phyloP scores from a whole-genome alignment of 2,113 vertebrate species.

The Protobothrops flavoviridis region DNA sequence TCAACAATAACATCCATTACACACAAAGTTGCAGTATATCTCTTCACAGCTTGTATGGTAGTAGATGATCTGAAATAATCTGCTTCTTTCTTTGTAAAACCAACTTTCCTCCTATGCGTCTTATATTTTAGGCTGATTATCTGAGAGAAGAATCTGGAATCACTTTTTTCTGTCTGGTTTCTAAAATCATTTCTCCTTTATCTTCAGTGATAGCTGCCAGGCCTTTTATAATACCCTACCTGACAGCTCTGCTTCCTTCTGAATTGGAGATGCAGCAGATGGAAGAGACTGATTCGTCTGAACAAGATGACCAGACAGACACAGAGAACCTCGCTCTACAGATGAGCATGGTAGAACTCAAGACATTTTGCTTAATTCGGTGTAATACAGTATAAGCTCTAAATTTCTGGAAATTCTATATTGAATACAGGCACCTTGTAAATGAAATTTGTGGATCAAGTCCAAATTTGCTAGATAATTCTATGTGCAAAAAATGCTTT shows the following conservation, averaged over 20 bases:
- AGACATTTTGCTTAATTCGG: background rate
- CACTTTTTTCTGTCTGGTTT: background rate
- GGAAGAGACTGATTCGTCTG: conserved; percentile 96
- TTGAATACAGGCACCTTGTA: background rate
- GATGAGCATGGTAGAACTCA: conserved; percentile 70
- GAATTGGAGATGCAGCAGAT: conserved; percentile 94
- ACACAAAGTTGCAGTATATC: background rate
- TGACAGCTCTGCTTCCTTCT: conserved; percentile 92
- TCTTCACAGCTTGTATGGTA: background rate
- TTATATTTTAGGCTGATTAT: background rate
- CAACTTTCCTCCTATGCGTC: fast-evolving
- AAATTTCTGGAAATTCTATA: background rate
- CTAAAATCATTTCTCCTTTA: conserved; percentile 5
- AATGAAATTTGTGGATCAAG: background rate
- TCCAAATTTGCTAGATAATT: background rate
- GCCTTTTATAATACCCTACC: conserved; percentile 87
- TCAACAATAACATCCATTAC: background rate
- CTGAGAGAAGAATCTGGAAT: background rate
- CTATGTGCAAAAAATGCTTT: background rate
- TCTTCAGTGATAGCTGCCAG: conserved; percentile 90
- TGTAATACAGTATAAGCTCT: background rate
- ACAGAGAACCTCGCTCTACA: conserved; percentile 84
- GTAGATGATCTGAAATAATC: background rate
- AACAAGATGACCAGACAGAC: conserved; percentile 97
- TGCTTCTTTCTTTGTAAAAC: background rate